phyloP scores from a whole-genome alignment of 1,140 invertebrate genomes.

The Formica selysi region DNA sequence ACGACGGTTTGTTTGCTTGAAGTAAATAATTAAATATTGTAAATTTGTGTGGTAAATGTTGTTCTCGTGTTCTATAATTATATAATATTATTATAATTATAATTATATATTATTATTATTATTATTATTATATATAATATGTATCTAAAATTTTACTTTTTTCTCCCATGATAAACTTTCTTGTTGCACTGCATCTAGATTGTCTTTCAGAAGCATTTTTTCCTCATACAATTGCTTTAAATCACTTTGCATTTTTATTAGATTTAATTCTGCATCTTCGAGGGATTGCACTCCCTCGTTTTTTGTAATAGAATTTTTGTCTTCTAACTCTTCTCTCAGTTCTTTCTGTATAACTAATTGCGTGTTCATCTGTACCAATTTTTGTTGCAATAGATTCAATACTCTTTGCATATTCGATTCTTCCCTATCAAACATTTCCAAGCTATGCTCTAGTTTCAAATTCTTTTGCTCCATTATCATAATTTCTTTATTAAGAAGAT shows the following conservation, averaged over 20 bases:
- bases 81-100: too few relatives aligned
- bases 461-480: conserved; percentile 92
- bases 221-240: conserved; percentile 89
- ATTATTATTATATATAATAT: conserved; percentile 17
- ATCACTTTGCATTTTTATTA: conserved; percentile 89
- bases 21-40: conserved; percentile 25
- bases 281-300: conserved; percentile 86
- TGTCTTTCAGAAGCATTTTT: conserved; percentile 88
- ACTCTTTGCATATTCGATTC: conserved; percentile 87
- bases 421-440: conserved; percentile 88
- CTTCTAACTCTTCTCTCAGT: conserved; percentile 88
- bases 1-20: conserved; percentile 3
- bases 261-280: conserved; percentile 89
- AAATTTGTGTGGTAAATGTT: neutral
- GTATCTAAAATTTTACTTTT: conserved; percentile 86
- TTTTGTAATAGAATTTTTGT: conserved; percentile 87
- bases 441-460: conserved; percentile 89
- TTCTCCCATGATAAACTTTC: conserved; percentile 93
- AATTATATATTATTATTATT: too few relatives aligned
- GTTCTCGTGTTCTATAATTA: neutral
- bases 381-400: conserved; percentile 88
- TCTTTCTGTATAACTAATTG: conserved; percentile 88
- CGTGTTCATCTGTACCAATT: conserved; percentile 88
- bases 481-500: conserved; percentile 90
- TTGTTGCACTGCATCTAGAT: conserved; percentile 88